These are phyloP conservation scores for Gymnoscelis rufifasciata DNA, from an alignment of 2,888 invertebrate genomes.

Conservation along the genomic window DNA sequence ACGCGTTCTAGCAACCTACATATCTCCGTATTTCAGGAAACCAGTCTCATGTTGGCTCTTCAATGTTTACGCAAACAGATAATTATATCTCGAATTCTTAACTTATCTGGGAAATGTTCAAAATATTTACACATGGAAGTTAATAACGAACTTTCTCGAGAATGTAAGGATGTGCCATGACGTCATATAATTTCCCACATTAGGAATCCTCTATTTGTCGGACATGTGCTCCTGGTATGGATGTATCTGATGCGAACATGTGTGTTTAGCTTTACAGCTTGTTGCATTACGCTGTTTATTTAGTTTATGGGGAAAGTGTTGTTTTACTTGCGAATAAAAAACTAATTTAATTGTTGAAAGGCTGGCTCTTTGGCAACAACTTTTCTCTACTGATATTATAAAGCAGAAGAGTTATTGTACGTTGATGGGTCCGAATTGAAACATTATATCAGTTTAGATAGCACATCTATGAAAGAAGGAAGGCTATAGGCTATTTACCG, in stretches of 20 bases:
- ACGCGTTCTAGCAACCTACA: no score
- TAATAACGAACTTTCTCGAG: constrained; percentile 4
- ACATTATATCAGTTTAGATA: no score
- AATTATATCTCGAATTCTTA: constrained; percentile 5
- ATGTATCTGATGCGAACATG: constrained; percentile 27
- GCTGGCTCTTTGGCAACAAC: no score
- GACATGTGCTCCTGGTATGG: constrained; percentile 27
- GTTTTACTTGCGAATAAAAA: no score
- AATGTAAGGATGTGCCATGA: constrained; percentile 23
- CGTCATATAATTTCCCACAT: constrained; percentile 32
- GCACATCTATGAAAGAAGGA: no score
- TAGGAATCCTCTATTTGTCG: constrained; percentile 24
- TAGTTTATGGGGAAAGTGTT: no score
- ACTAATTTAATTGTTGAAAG: no score
- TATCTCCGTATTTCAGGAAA: constrained; percentile 10
- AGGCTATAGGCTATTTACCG: no score
- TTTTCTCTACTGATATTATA: no score
- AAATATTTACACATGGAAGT: constrained; percentile 4
- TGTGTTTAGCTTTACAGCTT: constrained; percentile 17
- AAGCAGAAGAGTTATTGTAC: no score
- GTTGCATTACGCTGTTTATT: constrained; percentile 14
- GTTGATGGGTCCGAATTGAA: no score
- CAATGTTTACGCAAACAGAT: constrained; percentile 13
- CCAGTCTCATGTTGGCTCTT: background rate
- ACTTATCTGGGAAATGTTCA: constrained; percentile 10